Base-by-base conservation (phyloP, 1,140 invertebrate species). In the Trichonephila clavipes region DNA sequence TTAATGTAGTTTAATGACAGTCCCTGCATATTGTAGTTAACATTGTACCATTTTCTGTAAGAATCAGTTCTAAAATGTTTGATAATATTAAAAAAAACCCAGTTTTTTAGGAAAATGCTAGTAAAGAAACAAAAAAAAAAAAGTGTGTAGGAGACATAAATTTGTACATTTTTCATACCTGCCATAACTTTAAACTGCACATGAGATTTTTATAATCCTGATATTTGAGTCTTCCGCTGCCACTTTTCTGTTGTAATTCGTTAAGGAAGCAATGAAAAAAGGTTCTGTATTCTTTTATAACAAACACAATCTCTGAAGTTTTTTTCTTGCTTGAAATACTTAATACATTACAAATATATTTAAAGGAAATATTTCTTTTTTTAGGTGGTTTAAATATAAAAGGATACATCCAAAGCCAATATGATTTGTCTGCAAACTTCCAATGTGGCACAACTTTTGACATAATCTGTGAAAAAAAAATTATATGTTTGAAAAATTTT, bases 341-440 rank as follows among this genome's bases (percentile, higher is more conserved):
- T 51, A 51, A 51, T 51, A 51, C 5, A 6, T 0, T 51, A 5
- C 0, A 51, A 51, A 51, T 51, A 51, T 51, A 51, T 51, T 51
- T 51, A 10, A 51, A 51, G 8, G 7, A 40, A 40, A 51, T 12
- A 51, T 51, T 51, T 51, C 10, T 10, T 51, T 3, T 51, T 51
- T 34, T 34, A 34, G 44, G 44, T 34, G 1, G 3, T 19, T 14
- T 18, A 85, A 21, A 83, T 51, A 34, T 62, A n/a, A 96, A 96
- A 96, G 96, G 96, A 97, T 97, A 98, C 97, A 96, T 98, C 98
- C 96, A 99, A 97, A 16, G 98, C 97, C 0, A 98, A 96, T 2
- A 99, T 97, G 19, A 99, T 97, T 96, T 99, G 98, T 94, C 98
- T 96, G 95, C 98, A 99, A 19, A 98, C 98, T 96, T 99, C 98